Percentiles rank a stretch among this genome's conserved stretches.
Evolutionary conservation across 2,888 invertebrate species (phyloP).

Genomic region (Drosophila trichaetosa): DNA sequence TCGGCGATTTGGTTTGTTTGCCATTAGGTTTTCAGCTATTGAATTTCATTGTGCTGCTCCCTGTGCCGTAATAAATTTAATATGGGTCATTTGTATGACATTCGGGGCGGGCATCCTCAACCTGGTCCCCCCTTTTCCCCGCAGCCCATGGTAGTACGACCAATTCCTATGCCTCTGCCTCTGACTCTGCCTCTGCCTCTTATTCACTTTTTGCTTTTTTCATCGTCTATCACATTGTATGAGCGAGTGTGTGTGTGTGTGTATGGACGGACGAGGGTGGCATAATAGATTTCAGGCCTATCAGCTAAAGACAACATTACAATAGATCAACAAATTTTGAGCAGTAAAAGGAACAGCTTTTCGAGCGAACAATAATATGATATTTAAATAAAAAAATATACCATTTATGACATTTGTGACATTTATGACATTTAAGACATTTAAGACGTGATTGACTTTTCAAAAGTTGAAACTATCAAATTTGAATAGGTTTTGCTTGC

Average conservation of each 20-base stretch:
- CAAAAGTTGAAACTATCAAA: no score
- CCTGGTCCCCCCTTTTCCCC: not conserved
- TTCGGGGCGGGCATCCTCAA: slow-evolving; percentile 51
- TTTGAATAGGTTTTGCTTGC: not conserved
- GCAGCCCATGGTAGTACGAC: not conserved
- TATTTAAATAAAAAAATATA: not conserved
- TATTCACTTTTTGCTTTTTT: slow-evolving; percentile 27
- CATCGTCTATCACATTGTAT: slow-evolving; percentile 21
- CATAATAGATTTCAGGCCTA: slow-evolving; percentile 15
- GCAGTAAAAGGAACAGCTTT: not conserved
- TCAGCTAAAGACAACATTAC: not conserved
- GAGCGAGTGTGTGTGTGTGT: slow-evolving; percentile 33
- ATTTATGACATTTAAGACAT: not conserved
- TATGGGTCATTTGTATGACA: slow-evolving; percentile 81
- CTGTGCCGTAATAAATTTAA: slow-evolving; percentile 78
- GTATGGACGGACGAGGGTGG: slow-evolving; percentile 39
- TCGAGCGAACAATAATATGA: not conserved
- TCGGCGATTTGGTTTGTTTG: slow-evolving; percentile 75
- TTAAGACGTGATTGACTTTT: not conserved
- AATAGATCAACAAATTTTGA: slow-evolving; percentile 10
- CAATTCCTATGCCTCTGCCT: not conserved
- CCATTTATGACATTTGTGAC: not conserved
- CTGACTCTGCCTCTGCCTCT: not conserved
- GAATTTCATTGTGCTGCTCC: slow-evolving; percentile 77
- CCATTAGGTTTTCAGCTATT: slow-evolving; percentile 74